phyloP scores from a whole-genome alignment of 2,888 invertebrate species.

The Lasioglossum marginatum region DNA sequence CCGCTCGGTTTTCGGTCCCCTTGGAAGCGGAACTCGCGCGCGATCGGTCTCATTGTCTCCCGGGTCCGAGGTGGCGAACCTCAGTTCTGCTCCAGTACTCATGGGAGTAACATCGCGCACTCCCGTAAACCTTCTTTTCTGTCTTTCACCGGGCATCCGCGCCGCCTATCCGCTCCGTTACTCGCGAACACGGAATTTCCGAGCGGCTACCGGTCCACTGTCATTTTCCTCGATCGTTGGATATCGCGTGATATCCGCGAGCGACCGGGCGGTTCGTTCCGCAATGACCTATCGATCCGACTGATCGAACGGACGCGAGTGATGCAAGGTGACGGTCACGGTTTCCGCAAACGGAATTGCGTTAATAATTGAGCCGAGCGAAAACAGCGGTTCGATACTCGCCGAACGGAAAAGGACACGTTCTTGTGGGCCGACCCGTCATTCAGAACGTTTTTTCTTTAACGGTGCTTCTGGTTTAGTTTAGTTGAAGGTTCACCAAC shows the following conservation, averaged over 20 bases:
- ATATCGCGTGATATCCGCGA: neutral
- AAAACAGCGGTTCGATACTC: neutral
- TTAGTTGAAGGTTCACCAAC: neutral
- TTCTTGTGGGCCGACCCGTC: neutral
- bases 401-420: neutral
- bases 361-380: neutral
- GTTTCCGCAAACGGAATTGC: neutral
- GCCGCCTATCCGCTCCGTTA: constrained; percentile 27
- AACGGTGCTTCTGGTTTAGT: neutral
- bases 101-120: constrained; percentile 74
- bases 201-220: neutral
- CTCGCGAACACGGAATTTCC: neutral
- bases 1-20: constrained; percentile 50
- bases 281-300: neutral
- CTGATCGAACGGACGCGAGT: constrained; percentile 4
- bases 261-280: neutral
- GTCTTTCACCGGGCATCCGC: constrained; percentile 6
- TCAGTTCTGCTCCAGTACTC: constrained; percentile 81
- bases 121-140: constrained; percentile 25
- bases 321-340: neutral
- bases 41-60: constrained; percentile 70
- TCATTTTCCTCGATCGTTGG: constrained; percentile 11
- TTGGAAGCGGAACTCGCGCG: constrained; percentile 45
- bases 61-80: constrained; percentile 70
- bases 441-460: neutral